These are phyloP conservation scores for Argya squamiceps DNA, from an alignment of 2,797 vertebrate genomes.

Conservation along the genomic window DNA sequence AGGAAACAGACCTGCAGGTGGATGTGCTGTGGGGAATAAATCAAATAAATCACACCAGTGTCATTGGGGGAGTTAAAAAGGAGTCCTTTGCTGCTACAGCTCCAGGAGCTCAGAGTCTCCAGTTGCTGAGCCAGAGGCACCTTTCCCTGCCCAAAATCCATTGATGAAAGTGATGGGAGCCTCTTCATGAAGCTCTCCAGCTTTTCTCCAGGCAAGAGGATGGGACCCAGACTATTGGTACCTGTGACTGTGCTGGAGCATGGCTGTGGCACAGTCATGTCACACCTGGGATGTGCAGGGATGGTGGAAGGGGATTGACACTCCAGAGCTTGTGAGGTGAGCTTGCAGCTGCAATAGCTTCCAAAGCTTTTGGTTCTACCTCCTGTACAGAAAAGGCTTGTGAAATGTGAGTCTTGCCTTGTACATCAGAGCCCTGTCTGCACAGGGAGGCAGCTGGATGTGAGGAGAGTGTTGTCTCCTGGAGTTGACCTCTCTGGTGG, in stretches of 20 bases:
- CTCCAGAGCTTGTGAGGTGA: neutral
- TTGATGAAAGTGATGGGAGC: neutral
- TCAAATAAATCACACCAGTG: neutral
- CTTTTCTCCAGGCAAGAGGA: neutral
- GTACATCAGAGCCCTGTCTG: neutral
- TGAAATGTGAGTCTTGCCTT: neutral
- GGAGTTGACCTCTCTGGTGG: neutral
- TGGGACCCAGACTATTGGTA: neutral
- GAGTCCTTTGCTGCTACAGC: neutral
- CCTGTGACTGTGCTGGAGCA: fast-evolving
- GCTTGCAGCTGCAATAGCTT: neutral
- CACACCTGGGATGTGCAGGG: fast-evolving
- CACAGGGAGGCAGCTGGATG: neutral
- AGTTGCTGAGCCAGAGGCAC: neutral
- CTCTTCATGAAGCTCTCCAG: neutral
- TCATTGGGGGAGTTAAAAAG: neutral
- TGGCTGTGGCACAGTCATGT: fast-evolving
- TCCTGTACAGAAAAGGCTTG: neutral
- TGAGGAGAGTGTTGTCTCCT: neutral
- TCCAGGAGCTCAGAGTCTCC: neutral
- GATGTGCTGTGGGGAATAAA: neutral
- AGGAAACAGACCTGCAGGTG: neutral
- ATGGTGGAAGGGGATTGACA: neutral
- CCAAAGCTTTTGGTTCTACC: neutral
- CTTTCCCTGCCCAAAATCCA: neutral